Evolutionary conservation across 92 coral and sea anemone species (phyloP), one percentile per base, ranked within the genome.

Genomic region (Bergia puertoricense): DNA sequence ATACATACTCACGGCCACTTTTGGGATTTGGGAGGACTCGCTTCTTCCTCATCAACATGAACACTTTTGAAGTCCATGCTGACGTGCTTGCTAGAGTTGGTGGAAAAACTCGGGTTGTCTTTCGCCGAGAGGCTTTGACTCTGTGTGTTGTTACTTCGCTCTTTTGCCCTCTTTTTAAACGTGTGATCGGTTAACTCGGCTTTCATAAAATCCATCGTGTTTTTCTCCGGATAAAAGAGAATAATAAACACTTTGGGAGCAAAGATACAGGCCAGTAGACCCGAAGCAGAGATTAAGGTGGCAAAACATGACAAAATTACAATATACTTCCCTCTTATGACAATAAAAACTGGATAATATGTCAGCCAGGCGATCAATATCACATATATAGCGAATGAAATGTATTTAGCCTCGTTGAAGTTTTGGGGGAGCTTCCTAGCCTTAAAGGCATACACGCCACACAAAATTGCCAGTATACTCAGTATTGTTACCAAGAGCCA

Each of bases 331-430:
- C 93, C 96, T 74, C 92, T 92, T 56, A 95, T 90, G 78, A 85
- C 91, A 50, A 93, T 74, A 74, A 84, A 90, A 62, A 93, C 98
- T 0, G 98, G 98, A 65, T 95, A 95, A 36, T 93, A 95, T 22
- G 95, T 93, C 72, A 93, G 71, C 96, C 94, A 95, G 6, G 98
- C 94, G 16, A 93, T 88, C 13, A 91, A 81, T 23, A 91, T 80
- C 36, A 93, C 89, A 77, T 95, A 95, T 78, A 95, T 81, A 0
- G 98, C 89, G 50, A 95, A 95, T 2, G 94, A 94, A 66, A 95
- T 95, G 92, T 93, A 95, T 77, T 95, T 95, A 1, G 94, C 98
- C 74, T 95, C 98, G 81, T 95, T 95, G 82, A 95, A 95, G 67
- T 95, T 95, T 74, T 95, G 94, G 18, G 98, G 98, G 6, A 95